These are phyloP conservation scores for Trachymyrmex septentrionalis DNA, from an alignment of 1,140 invertebrate genomes.

Conservation along the genomic window DNA sequence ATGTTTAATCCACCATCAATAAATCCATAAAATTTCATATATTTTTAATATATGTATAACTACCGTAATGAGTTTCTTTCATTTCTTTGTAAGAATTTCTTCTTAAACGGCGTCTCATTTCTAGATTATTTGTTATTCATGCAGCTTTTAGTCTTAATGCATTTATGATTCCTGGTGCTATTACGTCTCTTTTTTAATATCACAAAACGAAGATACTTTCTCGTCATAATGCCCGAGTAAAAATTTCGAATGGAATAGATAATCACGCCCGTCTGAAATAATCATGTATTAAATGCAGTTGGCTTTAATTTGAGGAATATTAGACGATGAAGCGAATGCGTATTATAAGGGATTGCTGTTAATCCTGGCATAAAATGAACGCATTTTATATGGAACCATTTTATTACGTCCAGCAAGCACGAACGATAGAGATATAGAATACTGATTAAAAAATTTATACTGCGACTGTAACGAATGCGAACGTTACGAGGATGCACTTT, in stretches of 20 bases:
- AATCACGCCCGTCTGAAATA: not conserved
- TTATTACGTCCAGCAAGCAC: constrained; percentile 20
- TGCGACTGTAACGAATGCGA: constrained; percentile 33
- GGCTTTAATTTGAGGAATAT: constrained; percentile 19
- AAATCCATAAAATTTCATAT: not conserved
- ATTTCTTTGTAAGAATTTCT: not conserved
- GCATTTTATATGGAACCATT: constrained; percentile 24
- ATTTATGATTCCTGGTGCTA: constrained; percentile 12
- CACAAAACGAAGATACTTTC: not conserved
- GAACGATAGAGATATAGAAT: not conserved
- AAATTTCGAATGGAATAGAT: constrained; percentile 10
- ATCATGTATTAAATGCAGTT: constrained; percentile 11
- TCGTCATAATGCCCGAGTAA: not conserved
- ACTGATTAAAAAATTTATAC: constrained; percentile 55
- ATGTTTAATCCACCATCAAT: not conserved
- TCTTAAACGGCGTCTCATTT: not conserved
- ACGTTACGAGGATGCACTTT: constrained; percentile 49
- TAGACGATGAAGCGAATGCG: not conserved
- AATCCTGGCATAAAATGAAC: constrained; percentile 22
- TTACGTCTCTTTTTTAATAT: not conserved
- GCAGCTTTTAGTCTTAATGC: constrained; percentile 30
- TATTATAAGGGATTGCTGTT: constrained; percentile 9
- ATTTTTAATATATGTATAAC: constrained; percentile 2
- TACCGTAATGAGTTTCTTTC: not conserved
- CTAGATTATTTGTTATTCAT: constrained; percentile 38